Base-by-base conservation (phyloP, 2,113 vertebrate species). In the Rhizomys pruinosus region DNA sequence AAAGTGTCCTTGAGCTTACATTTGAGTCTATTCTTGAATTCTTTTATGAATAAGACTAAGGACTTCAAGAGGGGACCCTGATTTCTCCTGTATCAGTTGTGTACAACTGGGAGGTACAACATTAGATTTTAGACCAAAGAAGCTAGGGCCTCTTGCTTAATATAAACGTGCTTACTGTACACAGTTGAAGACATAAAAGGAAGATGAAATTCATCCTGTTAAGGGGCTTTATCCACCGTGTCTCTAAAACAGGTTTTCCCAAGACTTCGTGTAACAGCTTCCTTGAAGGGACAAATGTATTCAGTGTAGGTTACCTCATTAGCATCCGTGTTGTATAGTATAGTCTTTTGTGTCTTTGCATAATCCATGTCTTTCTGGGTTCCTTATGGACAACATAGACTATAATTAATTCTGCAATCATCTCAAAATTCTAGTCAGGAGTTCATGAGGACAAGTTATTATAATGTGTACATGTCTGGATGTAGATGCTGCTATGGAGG, bases 171-270 rank as follows among this genome's bases (percentile, higher is more conserved):
- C 84, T 90, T 89, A 92, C 25, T 87, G 27, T 44, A 80, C 6
- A 76, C 0, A 7, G 86, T 13, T 77, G 34, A 84, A 77, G 86
- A 94, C 55, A 77, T 47, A 95, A 94, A 93, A 89, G 22, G 66
- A 20, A 80, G 19, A n/a, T 37, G 84, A 63, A 94, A 92, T 90
- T 68, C 23, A 74, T 78, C 55, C 66, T 85, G 76, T 68, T 59
- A 78, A 95, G 69, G 39, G 37, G 47, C 27, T 87, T 92, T 73
- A 64, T 78, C 47, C 34, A 81, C 74, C 88, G 87, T 42, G 78
- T 27, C 80, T 55, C 69, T 37, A 66, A 79, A 87, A 37, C 12
- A 89, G 57, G 16, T 8, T 73, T 93, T 87, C 3, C 32, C 37
- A 64, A 92, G 61, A 61, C 32, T 91, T 15, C 32, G 27, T n/a